A percentile compares a stretch with the other conserved stretches of the same genome.
Conservation (phyloP, 2,888 invertebrate genomes). For the Drosophila setosimentum region DNA sequence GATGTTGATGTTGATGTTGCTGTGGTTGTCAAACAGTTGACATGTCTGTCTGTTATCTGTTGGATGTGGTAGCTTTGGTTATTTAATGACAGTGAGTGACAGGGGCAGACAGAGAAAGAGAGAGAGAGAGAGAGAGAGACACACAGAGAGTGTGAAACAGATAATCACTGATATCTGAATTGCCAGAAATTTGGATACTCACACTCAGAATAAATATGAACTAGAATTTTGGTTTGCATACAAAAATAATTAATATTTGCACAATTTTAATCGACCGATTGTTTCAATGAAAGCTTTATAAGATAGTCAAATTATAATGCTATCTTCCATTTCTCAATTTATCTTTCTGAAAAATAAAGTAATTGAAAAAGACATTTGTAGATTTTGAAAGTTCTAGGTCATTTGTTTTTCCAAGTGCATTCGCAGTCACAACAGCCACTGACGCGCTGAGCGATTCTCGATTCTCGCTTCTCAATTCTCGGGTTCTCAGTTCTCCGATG, state of each 20-base stretch:
- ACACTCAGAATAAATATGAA: background rate
- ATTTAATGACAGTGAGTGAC: constrained; percentile 68
- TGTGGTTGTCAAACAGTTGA: constrained; percentile 75
- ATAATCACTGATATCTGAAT: constrained; percentile 17
- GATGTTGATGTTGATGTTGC: constrained; percentile 47
- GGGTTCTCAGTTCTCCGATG: constrained; percentile 3
- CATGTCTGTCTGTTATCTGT: constrained; percentile 58
- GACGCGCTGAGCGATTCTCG: constrained; percentile 6
- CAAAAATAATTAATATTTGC: too few relatives aligned
- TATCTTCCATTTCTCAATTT: background rate
- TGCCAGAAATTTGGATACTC: constrained; percentile 1
- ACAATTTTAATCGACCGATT: too few relatives aligned
- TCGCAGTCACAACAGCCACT: background rate
- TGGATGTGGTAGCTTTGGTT: constrained; percentile 67
- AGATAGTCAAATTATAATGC: background rate
- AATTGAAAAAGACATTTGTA: background rate
- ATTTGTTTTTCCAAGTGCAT: constrained; percentile 8
- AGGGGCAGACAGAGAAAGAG: constrained; percentile 51
- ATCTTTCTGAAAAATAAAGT: background rate
- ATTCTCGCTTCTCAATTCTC: background rate
- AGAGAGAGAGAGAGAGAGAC: background rate
- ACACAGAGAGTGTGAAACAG: background rate
- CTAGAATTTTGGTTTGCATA: background rate
- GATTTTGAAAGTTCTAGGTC: background rate
- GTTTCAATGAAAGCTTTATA: too few relatives aligned